A percentile compares a stretch with the other conserved stretches of the same genome.
These are phyloP conservation scores for Lapara coniferarum DNA, from an alignment of 2,888 invertebrate genomes.

Conservation along the genomic window DNA sequence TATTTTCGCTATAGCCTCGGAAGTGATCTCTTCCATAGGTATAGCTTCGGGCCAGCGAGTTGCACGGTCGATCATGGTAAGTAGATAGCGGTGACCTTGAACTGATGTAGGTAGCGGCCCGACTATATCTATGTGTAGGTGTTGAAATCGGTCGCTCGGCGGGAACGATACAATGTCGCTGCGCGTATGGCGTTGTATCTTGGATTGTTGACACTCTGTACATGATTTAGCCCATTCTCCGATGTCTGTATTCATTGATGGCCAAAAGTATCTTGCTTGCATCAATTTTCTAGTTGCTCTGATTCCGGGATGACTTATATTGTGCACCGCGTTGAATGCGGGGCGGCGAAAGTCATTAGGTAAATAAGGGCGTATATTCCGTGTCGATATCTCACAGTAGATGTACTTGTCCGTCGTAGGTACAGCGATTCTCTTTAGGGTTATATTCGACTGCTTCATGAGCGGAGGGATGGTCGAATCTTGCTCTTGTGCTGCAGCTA, in stretches of 20 bases:
- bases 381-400: constrained; percentile 16
- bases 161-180: neutral
- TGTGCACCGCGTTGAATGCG: constrained; percentile 2
- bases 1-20: neutral
- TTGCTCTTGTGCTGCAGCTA: constrained; percentile 2
- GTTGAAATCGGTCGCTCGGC: neutral
- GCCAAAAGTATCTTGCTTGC: constrained; percentile 8
- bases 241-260: constrained; percentile 1
- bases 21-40: neutral
- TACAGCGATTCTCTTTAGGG: constrained; percentile 22
- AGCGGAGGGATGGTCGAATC: neutral
- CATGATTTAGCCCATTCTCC: neutral
- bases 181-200: neutral
- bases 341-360: neutral
- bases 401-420: constrained; percentile 10
- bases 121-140: constrained; percentile 11
- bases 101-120: constrained; percentile 2
- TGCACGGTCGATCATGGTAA: constrained; percentile 28
- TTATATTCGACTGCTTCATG: neutral
- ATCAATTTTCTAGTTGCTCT: neutral
- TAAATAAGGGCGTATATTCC: neutral
- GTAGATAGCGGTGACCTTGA: constrained; percentile 26
- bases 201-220: neutral
- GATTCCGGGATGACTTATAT: constrained; percentile 4
- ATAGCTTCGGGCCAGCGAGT: constrained; percentile 30